Conservation (phyloP, 1,140 invertebrate species). For the Stratiolaelaps scimitus region DNA sequence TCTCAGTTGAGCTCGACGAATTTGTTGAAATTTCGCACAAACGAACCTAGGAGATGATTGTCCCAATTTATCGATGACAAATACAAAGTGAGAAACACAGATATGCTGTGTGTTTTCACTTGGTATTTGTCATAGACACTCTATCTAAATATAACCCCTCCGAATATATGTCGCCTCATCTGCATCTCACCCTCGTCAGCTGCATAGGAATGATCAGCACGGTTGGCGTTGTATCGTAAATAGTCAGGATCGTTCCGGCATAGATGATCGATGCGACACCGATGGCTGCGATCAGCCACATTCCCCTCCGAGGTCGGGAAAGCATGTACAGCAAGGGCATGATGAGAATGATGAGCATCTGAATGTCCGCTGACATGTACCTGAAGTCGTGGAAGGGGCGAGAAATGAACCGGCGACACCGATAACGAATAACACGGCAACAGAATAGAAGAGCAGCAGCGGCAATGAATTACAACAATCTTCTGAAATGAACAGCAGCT, state of each 20-base stretch:
- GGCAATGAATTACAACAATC: too few species aligned
- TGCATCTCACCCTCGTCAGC: background rate
- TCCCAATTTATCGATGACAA: background rate
- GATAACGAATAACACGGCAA: too few species aligned
- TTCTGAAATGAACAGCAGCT: too few species aligned
- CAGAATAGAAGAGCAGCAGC: too few species aligned
- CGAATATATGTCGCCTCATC: too few species aligned
- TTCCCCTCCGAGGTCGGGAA: background rate
- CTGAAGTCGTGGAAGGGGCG: too few species aligned
- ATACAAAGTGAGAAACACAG: background rate
- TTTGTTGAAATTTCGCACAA: background rate
- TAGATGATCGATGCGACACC: background rate
- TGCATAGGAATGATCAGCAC: background rate
- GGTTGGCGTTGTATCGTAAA: background rate
- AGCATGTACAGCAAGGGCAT: background rate
- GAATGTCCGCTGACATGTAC: slow-evolving; percentile 9
- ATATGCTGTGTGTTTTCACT: background rate
- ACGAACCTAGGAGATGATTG: background rate
- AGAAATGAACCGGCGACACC: too few species aligned
- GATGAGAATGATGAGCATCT: background rate
- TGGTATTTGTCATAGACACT: background rate
- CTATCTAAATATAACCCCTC: too few species aligned
- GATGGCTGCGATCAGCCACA: background rate
- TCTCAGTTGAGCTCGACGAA: background rate
- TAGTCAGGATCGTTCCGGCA: background rate